Percentiles rank a stretch among this genome's conserved stretches.
Evolutionary conservation across 2,888 invertebrate genomes (phyloP).

Genomic region (Uloborus plumipes): DNA sequence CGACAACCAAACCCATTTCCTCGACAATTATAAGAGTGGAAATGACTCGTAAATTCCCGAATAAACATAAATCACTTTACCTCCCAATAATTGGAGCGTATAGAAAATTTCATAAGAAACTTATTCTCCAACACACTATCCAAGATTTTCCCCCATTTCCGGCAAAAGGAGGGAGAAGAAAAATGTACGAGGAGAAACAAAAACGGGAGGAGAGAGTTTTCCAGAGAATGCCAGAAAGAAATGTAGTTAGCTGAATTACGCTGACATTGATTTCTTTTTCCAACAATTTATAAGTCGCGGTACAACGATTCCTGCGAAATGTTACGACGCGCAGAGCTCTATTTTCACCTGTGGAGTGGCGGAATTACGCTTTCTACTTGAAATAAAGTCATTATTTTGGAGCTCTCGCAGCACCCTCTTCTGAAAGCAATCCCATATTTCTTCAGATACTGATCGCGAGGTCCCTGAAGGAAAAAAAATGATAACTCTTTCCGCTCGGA

Average conservation of each 20-base stretch:
- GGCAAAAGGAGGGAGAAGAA: neutral
- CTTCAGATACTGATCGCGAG: no score
- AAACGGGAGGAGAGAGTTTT: slow-evolving; percentile 2
- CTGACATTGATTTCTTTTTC: neutral
- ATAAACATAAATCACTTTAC: neutral
- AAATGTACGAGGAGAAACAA: no score
- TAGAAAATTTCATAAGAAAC: slow-evolving; percentile 22
- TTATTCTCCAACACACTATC: slow-evolving; percentile 7
- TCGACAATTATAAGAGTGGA: no score
- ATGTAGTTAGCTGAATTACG: slow-evolving; percentile 56
- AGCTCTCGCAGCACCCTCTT: slow-evolving; percentile 19
- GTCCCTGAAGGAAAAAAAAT: no score
- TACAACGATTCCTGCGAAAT: slow-evolving; percentile 35
- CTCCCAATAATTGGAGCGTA: neutral
- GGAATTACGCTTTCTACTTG: slow-evolving; percentile 4
- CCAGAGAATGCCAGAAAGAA: slow-evolving; percentile 21
- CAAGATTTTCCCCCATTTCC: neutral
- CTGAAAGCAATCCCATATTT: no score
- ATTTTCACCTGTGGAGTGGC: slow-evolving; percentile 45
- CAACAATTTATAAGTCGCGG: slow-evolving; percentile 41
- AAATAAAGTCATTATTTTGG: slow-evolving; percentile 42
- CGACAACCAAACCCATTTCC: no score
- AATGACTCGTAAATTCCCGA: no score
- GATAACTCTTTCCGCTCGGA: no score
- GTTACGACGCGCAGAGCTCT: slow-evolving; percentile 16